Percentiles rank a stretch among this genome's conserved stretches.
These are phyloP conservation scores for Taeniopygia guttata DNA, from an alignment of 2,797 vertebrate genomes.

Conservation along the genomic window DNA sequence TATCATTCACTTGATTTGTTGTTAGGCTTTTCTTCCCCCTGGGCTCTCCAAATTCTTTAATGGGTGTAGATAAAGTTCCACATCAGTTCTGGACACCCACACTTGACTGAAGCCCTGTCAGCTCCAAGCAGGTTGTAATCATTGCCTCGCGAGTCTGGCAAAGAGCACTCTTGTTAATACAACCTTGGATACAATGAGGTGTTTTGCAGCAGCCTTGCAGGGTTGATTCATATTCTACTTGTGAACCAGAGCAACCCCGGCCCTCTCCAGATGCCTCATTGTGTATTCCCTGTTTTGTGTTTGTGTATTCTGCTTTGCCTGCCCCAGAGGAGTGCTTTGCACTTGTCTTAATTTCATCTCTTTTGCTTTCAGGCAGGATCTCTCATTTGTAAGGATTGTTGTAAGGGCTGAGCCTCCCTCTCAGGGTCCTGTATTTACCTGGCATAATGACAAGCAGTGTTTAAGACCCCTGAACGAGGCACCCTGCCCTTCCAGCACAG, in stretches of 20 bases:
- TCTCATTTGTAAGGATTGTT: constrained; percentile 13
- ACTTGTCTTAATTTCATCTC: constrained; percentile 59
- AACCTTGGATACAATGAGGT: background rate
- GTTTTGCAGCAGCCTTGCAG: background rate
- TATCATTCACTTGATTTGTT: background rate
- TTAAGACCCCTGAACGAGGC: background rate
- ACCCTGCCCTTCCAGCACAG: background rate
- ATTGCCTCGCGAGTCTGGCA: background rate
- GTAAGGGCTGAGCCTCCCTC: background rate
- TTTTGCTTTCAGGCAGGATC: constrained; percentile 28
- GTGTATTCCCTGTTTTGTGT: background rate
- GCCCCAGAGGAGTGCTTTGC: constrained; percentile 7
- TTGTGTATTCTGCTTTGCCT: constrained; percentile 25
- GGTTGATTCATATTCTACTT: constrained; percentile 45
- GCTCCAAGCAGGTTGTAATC: background rate
- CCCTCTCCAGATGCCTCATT: constrained; percentile 40
- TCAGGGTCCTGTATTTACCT: background rate
- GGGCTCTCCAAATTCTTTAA: background rate
- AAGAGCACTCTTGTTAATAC: background rate
- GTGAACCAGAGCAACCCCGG: background rate
- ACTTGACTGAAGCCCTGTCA: background rate
- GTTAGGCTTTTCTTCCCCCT: background rate
- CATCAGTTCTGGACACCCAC: background rate
- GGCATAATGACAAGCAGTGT: background rate
- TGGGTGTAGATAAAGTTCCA: background rate